A percentile compares a stretch with the other conserved stretches of the same genome.
Evolutionary conservation across 2,113 vertebrate genomes (phyloP).

Genomic region (Piaya cayana): DNA sequence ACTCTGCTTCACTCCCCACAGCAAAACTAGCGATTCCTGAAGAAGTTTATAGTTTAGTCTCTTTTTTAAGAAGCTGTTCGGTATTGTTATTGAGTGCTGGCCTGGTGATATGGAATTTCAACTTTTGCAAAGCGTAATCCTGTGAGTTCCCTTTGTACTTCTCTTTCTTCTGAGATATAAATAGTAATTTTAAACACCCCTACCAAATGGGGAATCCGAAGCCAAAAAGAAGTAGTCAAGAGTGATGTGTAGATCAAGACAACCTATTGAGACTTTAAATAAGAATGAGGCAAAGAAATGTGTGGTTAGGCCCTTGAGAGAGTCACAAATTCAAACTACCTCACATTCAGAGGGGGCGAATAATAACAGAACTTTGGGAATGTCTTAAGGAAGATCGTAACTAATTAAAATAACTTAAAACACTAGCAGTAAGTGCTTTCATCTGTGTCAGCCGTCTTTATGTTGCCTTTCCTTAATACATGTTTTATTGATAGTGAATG

Average conservation of each 20-base stretch:
- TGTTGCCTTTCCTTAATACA: not conserved
- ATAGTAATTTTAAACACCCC: not conserved
- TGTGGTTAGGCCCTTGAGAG: not conserved
- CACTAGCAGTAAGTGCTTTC: not conserved
- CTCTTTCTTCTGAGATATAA: not conserved
- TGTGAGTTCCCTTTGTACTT: not conserved
- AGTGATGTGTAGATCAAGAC: not conserved
- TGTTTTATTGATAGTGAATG: not conserved
- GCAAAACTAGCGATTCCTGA: not conserved
- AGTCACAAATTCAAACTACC: not conserved
- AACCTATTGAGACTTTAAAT: not conserved
- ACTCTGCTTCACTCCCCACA: not conserved
- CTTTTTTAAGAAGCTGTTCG: not conserved
- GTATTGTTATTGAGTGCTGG: not conserved
- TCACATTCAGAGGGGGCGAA: not conserved
- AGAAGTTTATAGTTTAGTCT: slow-evolving; percentile 8
- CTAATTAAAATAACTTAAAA: not conserved
- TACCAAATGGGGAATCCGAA: not conserved
- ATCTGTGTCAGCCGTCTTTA: not conserved
- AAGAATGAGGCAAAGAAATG: not conserved
- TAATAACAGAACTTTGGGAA: too few species aligned
- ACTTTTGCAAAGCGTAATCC: not conserved
- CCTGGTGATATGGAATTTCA: not conserved
- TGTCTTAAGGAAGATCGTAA: not conserved
- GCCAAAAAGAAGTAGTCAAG: not conserved